Evolutionary conservation across 2,113 vertebrate genomes (phyloP).

Genomic region (Thryonomys swinderianus): DNA sequence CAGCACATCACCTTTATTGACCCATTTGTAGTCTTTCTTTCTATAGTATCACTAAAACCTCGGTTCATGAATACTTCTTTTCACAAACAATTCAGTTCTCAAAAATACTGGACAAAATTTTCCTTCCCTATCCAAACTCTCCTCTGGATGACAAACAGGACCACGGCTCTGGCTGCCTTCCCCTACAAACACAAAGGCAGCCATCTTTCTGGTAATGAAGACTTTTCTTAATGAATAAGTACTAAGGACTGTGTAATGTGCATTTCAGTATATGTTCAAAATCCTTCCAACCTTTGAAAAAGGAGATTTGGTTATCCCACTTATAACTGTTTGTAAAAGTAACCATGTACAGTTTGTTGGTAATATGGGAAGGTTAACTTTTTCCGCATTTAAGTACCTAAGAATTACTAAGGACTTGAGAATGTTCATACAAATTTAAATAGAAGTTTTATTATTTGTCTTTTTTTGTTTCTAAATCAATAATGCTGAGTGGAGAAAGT

Average conservation of each 20-base stretch:
- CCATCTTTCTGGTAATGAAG: not conserved
- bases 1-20: not conserved
- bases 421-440: not conserved
- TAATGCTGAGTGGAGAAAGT: slow-evolving; percentile 15
- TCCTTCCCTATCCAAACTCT: not conserved
- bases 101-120: not conserved
- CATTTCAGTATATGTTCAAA: slow-evolving; percentile 20
- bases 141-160: not conserved
- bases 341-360: not conserved
- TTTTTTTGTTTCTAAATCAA: not conserved
- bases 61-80: no score
- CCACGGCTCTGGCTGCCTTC: not conserved
- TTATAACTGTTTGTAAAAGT: not conserved
- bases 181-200: no score
- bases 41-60: not conserved
- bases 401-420: not conserved
- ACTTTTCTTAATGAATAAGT: not conserved
- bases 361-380: not conserved
- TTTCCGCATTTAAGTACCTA: not conserved
- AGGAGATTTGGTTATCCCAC: not conserved
- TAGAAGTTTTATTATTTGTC: not conserved
- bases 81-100: not conserved
- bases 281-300: not conserved
- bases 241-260: not conserved
- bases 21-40: not conserved